Conservation (phyloP, 2,888 invertebrate genomes). For the Diplazon laetatorius region DNA sequence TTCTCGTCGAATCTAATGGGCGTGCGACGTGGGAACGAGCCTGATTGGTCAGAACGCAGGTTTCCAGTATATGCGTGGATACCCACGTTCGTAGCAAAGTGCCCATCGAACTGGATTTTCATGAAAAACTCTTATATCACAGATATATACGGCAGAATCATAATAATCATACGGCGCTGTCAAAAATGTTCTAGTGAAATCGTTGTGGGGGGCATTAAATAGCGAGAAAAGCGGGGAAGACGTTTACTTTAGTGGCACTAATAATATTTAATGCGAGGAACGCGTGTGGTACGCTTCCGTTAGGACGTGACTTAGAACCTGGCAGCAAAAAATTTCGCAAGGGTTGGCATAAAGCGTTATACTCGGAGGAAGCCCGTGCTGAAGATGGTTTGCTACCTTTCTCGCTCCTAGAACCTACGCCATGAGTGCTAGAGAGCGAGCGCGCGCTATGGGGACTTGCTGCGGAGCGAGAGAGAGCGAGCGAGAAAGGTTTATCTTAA, state of each 20-base stretch:
- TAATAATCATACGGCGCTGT: slow-evolving; percentile 33
- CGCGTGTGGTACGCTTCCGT: too few species aligned
- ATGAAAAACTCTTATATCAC: slow-evolving; percentile 38
- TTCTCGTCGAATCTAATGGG: slow-evolving; percentile 44
- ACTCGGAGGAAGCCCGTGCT: too few species aligned
- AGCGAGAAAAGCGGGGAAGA: background rate
- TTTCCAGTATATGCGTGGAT: background rate
- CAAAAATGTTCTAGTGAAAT: background rate
- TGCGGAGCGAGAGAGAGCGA: too few species aligned
- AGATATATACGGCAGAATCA: slow-evolving; percentile 23
- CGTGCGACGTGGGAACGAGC: slow-evolving; percentile 25
- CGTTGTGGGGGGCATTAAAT: background rate
- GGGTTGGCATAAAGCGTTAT: too few species aligned
- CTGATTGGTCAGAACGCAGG: slow-evolving; percentile 35
- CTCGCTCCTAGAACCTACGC: too few species aligned
- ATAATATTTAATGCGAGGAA: background rate
- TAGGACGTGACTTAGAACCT: too few species aligned
- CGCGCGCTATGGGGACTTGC: too few species aligned
- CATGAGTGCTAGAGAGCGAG: too few species aligned
- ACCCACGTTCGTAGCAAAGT: background rate
- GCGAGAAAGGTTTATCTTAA: too few species aligned
- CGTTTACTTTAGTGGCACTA: background rate
- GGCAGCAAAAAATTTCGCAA: too few species aligned
- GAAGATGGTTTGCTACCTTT: too few species aligned
- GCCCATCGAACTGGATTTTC: slow-evolving; percentile 22